Evolutionary conservation across 2,888 invertebrate genomes (phyloP), one percentile per base, ranked within the genome.

Genomic region (Leptopilina myrica): DNA sequence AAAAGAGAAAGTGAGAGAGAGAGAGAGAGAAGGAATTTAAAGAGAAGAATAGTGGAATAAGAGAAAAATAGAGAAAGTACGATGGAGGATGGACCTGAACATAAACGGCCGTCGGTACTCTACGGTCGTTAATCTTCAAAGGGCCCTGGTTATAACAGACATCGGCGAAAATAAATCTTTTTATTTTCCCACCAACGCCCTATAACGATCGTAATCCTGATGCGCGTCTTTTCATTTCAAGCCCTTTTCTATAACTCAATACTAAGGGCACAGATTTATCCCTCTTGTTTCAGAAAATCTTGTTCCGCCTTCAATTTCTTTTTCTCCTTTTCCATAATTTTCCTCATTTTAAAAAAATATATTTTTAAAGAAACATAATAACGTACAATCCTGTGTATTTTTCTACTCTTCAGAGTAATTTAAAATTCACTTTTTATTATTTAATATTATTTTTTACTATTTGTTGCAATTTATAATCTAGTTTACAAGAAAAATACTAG

Each of bases 71-170:
- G 76, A 67, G 66, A 77, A 78, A 49, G 76, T 78, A 66, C 62
- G 67, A 69, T 59, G 46, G 62, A 78, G 79, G 78, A 79, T 79
- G 79, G 64, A 64, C 77, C 76, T 40, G 79, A 76, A 73, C 76
- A 77, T 78, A 79, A 82, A 79, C 77, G 82, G 77, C 75, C 69
- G 79, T 76, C 49, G 77, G 56, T 69, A 69, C 65, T 76, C 75
- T 79, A 76, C 76, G 81, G 80, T 84, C 85, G 84, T 86, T 87
- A 86, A 87, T 86, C 85, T 85, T 86, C 84, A 85, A 85, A 85
- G 85, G 78, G 82, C 62, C 76, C 53, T 73, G 75, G 76, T 77
- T 79, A 67, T 79, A 76, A 78, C 80, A 80, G 80, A 79, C 82
- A 80, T 80, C 79, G 80, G 81, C 78, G 80, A 69, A 81, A 83